Evolutionary conservation across 2,113 vertebrate genomes (phyloP), one percentile per base, ranked within the genome.

Genomic region (Xiphophorus maculatus): DNA sequence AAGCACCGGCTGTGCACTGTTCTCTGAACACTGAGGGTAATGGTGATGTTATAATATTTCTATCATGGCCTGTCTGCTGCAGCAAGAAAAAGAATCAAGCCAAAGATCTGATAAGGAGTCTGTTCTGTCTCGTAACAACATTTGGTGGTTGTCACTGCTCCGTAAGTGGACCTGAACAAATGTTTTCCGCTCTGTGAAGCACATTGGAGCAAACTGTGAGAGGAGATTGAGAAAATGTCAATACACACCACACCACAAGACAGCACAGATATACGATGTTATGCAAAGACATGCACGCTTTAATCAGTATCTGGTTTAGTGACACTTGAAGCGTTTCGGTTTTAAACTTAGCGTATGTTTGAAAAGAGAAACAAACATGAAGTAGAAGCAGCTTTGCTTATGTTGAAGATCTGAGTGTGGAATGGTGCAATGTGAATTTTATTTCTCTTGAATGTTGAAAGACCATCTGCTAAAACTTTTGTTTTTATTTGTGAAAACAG

Each of bases 31-130:
- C 86, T 86, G 85, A 88, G 89, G 84, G 85, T 92, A 91, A 93
- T 90, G 80, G 86, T 74, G 85, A 85, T 91, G 90, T 89, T 91
- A 85, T 92, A 87, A 91, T 91, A 89, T 91, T 92, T 93, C 91
- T 93, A 92, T 93, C 86, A 85, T 77, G 87, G 85, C 82, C 86
- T 90, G 89, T 92, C 91, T 90, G 85, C 37, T 86, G 81, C 87
- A 79, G 79, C 70, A 33, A 88, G 84, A 44, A 30, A 88, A 84
- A 54, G 25, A 89, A 87, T 90, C 89, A 89, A 87, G 81, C 80
- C 82, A 87, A 71, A 86, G 81, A 91, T 90, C 89, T 87, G 90
- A 91, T 93, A 85, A 85, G 83, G 73, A 80, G 87, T 73, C 83
- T 90, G 87, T 84, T 92, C 73, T 69, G 42, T 85, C 84, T 89